These are phyloP conservation scores for Mormyrus hasselquistii DNA, from an alignment of 2,797 vertebrate species.

Conservation along the genomic window DNA sequence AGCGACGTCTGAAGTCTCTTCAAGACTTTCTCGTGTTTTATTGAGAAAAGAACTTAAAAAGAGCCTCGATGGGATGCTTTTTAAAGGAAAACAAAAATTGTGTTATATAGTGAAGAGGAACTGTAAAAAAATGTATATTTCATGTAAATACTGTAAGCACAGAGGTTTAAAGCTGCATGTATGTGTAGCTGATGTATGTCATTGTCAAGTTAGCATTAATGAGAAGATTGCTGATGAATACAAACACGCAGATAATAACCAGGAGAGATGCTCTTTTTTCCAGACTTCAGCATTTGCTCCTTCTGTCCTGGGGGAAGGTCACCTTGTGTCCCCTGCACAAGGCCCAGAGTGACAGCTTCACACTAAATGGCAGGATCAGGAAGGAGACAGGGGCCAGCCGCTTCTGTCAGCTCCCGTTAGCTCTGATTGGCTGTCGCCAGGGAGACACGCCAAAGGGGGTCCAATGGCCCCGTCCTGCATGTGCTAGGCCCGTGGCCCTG, in stretches of 20 bases:
- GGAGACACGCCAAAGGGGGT: constrained; percentile 15
- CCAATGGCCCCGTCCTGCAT: not conserved
- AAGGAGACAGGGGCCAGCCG: constrained; percentile 46
- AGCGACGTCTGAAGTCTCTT: not conserved
- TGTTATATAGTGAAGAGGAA: not conserved
- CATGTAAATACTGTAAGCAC: not conserved
- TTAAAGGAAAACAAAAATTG: not conserved
- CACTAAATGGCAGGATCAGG: constrained; percentile 17
- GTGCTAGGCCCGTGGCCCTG: not conserved
- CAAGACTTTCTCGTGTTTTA: not conserved
- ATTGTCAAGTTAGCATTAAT: not conserved
- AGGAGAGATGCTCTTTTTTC: not conserved
- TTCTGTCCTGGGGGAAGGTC: constrained; percentile 17
- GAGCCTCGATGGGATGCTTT: not conserved
- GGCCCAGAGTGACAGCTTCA: not conserved
- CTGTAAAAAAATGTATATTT: not conserved
- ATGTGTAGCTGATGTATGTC: not conserved
- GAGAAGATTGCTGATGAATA: not conserved
- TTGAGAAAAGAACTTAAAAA: not conserved
- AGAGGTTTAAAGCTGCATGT: not conserved
- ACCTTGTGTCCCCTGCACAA: constrained; percentile 30
- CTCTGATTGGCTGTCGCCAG: constrained; percentile 38
- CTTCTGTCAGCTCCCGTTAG: constrained; percentile 57
- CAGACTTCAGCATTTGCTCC: not conserved
- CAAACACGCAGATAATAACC: not conserved